Evolutionary conservation across 2,113 vertebrate species (phyloP).

Genomic region (Protomyctophum bolini): DNA sequence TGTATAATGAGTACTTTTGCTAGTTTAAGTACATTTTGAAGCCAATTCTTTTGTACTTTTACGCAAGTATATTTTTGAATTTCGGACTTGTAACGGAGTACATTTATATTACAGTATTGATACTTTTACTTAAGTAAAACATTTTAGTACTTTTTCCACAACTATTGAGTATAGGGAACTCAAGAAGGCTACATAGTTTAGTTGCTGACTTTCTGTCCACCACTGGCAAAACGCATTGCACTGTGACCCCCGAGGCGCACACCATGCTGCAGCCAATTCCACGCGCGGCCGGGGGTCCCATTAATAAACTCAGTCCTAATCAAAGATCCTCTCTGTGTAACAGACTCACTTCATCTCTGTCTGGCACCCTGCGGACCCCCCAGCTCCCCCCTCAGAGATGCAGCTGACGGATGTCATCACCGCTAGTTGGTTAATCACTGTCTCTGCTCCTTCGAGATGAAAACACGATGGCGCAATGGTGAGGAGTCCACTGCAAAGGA

Average conservation of each 20-base stretch:
- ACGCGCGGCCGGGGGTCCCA: conserved; percentile 33
- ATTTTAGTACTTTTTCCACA: no score
- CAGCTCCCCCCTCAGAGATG: conserved; percentile 32
- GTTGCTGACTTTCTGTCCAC: no score
- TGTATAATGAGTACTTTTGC: no score
- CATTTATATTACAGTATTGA: no score
- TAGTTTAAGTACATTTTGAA: no score
- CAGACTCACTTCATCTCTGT: conserved; percentile 48
- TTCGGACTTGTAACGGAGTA: no score
- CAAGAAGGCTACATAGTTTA: no score
- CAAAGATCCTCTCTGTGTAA: conserved; percentile 49
- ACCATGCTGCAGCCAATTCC: conserved; percentile 34
- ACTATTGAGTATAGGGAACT: no score
- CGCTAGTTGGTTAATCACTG: conserved; percentile 14
- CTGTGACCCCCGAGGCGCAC: conserved; percentile 36
- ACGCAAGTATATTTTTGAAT: no score
- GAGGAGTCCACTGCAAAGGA: conserved; percentile 5
- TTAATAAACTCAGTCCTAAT: conserved; percentile 60
- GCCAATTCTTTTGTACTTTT: no score
- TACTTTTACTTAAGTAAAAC: no score
- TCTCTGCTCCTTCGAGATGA: conserved; percentile 15
- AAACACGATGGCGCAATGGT: not conserved
- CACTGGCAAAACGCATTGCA: not conserved
- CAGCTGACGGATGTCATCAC: conserved; percentile 46
- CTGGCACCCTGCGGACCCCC: not conserved